These are phyloP conservation scores for Phalloptychus januarius DNA, from an alignment of 2,797 vertebrate genomes.

Conservation along the genomic window DNA sequence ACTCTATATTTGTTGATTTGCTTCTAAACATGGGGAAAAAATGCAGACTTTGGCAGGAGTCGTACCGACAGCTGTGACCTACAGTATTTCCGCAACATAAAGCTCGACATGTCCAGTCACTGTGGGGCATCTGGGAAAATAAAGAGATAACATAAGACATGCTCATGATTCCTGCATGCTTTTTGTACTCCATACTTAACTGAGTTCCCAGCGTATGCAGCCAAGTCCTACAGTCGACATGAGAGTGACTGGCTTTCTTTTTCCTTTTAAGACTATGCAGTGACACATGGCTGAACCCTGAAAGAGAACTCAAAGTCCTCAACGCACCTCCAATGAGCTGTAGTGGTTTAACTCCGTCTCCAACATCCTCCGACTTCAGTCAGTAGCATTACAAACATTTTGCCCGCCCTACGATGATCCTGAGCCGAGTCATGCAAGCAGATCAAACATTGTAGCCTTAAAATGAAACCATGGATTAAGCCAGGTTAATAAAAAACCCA, in stretches of 20 bases:
- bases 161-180: conserved; percentile 8
- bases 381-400: conserved; percentile 59
- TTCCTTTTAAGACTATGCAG: conserved; percentile 31
- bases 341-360: conserved; percentile 30
- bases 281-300: conserved; percentile 13
- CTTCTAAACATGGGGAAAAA: conserved; percentile 12
- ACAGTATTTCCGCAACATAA: conserved; percentile 34
- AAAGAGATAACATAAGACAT: conserved; percentile 28
- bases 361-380: conserved; percentile 24
- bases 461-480: neutral
- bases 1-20: conserved; percentile 4
- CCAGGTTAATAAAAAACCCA: neutral
- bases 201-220: conserved; percentile 5
- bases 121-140: conserved; percentile 38
- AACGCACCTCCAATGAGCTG: conserved; percentile 8
- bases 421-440: conserved; percentile 27
- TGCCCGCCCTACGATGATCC: conserved; percentile 19
- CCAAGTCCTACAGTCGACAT: neutral
- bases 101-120: conserved; percentile 43
- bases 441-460: conserved; percentile 4
- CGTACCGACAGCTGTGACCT: conserved; percentile 12
- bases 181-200: conserved; percentile 10
- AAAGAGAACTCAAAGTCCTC: conserved; percentile 16
- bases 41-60: conserved; percentile 30
- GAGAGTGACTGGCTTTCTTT: neutral